A percentile compares a stretch with the other conserved stretches of the same genome.
These are phyloP conservation scores for Nesospiza acunhae DNA, from an alignment of 2,113 vertebrate genomes.

Conservation along the genomic window DNA sequence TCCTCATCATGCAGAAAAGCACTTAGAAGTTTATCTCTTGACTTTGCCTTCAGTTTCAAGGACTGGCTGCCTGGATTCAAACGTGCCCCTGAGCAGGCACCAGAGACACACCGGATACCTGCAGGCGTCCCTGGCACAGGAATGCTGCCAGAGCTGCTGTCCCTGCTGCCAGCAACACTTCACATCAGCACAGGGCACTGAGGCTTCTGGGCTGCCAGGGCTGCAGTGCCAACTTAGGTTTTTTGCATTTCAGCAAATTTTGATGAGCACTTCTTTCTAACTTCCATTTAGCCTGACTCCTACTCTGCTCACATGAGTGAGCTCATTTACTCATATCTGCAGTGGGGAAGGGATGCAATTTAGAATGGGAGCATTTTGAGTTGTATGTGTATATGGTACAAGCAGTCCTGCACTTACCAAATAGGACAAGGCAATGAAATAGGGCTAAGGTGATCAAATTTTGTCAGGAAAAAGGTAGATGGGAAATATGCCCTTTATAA, in stretches of 20 bases:
- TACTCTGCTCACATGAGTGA: not conserved
- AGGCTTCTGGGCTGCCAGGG: not conserved
- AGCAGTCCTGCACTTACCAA: not conserved
- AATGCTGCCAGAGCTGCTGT: not conserved
- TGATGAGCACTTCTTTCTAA: not conserved
- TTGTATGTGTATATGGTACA: not conserved
- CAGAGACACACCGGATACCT: not conserved
- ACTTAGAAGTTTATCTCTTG: not conserved
- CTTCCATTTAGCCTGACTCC: not conserved
- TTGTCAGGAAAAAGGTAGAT: not conserved
- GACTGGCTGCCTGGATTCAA: constrained; percentile 23
- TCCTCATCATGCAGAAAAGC: not conserved
- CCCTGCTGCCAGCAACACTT: not conserved
- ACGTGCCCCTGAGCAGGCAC: not conserved
- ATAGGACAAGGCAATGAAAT: not conserved
- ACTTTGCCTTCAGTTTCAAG: constrained; percentile 29
- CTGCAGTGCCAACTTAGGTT: not conserved
- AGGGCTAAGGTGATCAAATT: not conserved
- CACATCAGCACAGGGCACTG: not conserved
- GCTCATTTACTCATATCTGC: not conserved
- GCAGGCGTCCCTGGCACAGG: not conserved
- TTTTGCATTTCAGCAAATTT: constrained; percentile 22
- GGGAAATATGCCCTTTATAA: not conserved
- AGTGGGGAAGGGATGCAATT: not conserved
- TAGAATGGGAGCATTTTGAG: not conserved